Conservation (phyloP, 2,797 vertebrate genomes). For the Chiloscyllium punctatum region DNA sequence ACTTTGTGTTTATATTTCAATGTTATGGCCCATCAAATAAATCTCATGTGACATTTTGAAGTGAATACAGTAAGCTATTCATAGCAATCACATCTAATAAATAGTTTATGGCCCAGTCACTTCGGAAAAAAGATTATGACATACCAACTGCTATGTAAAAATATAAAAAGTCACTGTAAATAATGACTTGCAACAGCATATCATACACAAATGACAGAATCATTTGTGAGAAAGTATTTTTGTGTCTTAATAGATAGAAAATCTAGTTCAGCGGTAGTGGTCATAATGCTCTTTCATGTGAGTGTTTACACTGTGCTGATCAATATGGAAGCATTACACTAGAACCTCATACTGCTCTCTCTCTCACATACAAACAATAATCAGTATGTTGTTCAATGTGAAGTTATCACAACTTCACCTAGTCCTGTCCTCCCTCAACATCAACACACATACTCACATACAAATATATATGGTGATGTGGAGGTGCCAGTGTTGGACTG, state of each 20-base stretch:
- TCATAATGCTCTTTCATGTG: not conserved
- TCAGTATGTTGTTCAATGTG: not conserved
- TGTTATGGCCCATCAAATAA: not conserved
- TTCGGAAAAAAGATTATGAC: not conserved
- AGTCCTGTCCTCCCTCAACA: not conserved
- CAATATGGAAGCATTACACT: not conserved
- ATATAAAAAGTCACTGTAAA: not conserved
- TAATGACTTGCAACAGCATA: not conserved
- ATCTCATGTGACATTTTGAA: not conserved
- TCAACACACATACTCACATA: not conserved
- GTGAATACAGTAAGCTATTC: not conserved
- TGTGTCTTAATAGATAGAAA: not conserved
- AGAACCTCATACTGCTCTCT: not conserved
- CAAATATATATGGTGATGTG: no score
- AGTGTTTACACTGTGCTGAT: not conserved
- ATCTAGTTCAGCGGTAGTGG: not conserved
- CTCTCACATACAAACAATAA: not conserved
- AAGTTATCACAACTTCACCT: not conserved
- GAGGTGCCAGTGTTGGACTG: no score
- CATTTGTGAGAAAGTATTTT: not conserved
- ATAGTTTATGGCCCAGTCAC: no score
- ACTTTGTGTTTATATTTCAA: not conserved
- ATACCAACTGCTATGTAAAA: not conserved
- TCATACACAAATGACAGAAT: not conserved
- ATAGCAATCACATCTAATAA: not conserved